These are phyloP conservation scores for Malthinus seriepunctatus DNA, from an alignment of 2,888 invertebrate species.

Conservation along the genomic window DNA sequence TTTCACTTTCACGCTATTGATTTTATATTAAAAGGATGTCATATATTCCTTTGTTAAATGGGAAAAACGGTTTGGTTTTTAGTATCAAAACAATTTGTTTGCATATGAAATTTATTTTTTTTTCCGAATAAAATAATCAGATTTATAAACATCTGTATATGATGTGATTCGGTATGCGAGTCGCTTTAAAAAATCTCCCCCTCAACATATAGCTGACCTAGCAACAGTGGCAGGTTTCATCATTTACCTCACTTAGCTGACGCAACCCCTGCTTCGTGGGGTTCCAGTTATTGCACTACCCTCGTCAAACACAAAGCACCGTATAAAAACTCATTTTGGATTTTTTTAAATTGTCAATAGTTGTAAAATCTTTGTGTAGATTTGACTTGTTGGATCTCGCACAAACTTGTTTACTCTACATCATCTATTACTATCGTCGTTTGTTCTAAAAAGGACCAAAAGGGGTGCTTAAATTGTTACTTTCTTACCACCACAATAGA, in stretches of 20 bases:
- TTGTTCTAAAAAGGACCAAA: background rate
- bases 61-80: background rate
- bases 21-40: background rate
- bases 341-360: conserved; percentile 16
- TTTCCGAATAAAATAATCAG: background rate
- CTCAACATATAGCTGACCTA: conserved; percentile 24
- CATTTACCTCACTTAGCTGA: conserved; percentile 28
- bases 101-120: background rate
- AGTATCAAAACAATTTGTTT: background rate
- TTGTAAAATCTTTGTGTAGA: conserved; percentile 11
- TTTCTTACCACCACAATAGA: background rate
- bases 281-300: conserved; percentile 22
- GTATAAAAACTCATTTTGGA: conserved; percentile 15
- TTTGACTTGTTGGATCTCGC: conserved; percentile 4
- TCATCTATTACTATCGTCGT: background rate
- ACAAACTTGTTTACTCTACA: conserved; percentile 6
- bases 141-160: conserved; percentile 5
- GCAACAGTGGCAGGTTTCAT: conserved; percentile 29
- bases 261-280: conserved; percentile 24
- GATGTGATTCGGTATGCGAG: conserved; percentile 14
- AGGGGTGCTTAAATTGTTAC: background rate
- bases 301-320: conserved; percentile 18
- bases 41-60: background rate
- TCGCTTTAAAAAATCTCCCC: conserved; percentile 21
- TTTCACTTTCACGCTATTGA: background rate